Evolutionary conservation across 2,888 invertebrate species (phyloP).

Genomic region (Plagodis pulveraria): DNA sequence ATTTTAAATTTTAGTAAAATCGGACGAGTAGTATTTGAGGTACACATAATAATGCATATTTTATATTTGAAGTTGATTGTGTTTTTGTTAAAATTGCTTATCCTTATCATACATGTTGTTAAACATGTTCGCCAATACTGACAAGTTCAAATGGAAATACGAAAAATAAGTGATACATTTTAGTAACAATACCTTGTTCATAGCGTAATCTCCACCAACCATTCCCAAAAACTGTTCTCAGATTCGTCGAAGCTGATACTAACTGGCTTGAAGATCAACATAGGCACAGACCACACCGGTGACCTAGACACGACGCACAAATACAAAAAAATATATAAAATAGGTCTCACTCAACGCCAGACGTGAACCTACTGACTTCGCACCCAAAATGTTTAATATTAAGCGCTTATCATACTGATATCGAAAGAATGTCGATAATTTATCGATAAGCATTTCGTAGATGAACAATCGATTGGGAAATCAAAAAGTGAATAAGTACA

Average conservation of each 20-base stretch:
- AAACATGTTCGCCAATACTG: too few species aligned
- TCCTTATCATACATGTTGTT: too few species aligned
- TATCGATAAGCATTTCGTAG: constrained; percentile 22
- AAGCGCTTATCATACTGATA: constrained; percentile 30
- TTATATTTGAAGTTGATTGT: too few species aligned
- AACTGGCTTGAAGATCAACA: constrained; percentile 35
- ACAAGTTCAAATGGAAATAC: too few species aligned
- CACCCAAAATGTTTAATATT: constrained; percentile 18
- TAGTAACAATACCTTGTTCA: constrained; percentile 55
- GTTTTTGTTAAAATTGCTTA: too few species aligned
- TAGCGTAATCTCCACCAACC: constrained; percentile 65
- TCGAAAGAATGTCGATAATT: constrained; percentile 28
- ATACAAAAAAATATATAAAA: constrained; percentile 9
- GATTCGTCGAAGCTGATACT: constrained; percentile 41
- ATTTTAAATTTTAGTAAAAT: too few species aligned
- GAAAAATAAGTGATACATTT: too few species aligned
- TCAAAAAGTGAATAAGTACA: background rate
- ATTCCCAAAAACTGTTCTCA: constrained; percentile 50
- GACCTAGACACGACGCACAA: constrained; percentile 18
- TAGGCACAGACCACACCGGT: constrained; percentile 36
- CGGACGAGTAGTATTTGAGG: too few species aligned
- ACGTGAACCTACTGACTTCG: constrained; percentile 11
- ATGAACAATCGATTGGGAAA: constrained; percentile 19
- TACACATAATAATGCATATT: too few species aligned
- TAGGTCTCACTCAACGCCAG: constrained; percentile 2